Evolutionary conservation across 2,797 vertebrate species (phyloP).

Genomic region (Fringilla coelebs): DNA sequence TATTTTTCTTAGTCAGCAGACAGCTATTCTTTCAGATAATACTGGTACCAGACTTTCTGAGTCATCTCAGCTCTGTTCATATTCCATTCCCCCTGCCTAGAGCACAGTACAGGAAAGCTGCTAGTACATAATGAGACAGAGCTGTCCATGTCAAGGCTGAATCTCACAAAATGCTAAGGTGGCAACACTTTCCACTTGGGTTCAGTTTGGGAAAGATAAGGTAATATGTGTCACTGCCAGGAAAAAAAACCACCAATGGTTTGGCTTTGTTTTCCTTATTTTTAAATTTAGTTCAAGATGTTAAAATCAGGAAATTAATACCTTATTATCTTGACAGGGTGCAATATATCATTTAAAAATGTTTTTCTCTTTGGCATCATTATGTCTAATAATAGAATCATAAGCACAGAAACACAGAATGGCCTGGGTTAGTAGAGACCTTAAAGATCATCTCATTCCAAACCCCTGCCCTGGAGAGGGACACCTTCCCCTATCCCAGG

Average conservation of each 20-base stretch:
- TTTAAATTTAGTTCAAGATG: neutral
- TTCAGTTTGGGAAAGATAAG: neutral
- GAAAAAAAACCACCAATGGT: rapidly evolving
- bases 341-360: neutral
- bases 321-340: neutral
- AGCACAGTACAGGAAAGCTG: neutral
- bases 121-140: neutral
- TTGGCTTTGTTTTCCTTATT: neutral
- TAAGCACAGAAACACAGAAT: neutral
- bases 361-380: neutral
- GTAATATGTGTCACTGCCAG: neutral
- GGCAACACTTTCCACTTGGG: neutral
- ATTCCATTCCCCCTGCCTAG: neutral
- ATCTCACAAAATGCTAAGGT: neutral
- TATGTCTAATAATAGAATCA: neutral
- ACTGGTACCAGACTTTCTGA: neutral
- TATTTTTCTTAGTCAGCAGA: neutral
- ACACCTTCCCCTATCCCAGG: neutral
- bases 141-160: neutral
- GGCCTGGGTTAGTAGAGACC: neutral
- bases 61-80: neutral
- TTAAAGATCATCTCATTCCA: neutral
- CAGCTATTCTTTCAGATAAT: neutral
- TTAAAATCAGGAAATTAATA: neutral
- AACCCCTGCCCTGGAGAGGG: rapidly evolving